These are phyloP conservation scores for Silurus lanzhouensis DNA, from an alignment of 2,797 vertebrate species.

Conservation along the genomic window DNA sequence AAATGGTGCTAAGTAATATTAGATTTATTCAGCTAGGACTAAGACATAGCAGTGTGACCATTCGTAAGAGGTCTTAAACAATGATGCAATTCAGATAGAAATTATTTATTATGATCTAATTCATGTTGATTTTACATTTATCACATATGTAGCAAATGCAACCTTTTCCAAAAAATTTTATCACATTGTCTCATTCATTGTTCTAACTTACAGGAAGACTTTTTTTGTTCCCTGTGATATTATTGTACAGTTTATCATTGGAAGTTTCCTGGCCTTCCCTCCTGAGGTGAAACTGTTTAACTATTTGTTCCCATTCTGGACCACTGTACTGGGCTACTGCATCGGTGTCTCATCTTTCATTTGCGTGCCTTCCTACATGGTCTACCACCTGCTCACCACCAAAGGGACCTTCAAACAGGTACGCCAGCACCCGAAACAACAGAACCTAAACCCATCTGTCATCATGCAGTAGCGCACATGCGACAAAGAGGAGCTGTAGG, in stretches of 20 bases:
- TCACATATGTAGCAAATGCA: background rate
- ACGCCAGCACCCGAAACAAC: conserved; percentile 47
- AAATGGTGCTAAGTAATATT: background rate
- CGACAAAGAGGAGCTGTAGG: conserved; percentile 30
- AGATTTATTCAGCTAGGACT: background rate
- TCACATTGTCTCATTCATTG: background rate
- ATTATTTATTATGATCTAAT: background rate
- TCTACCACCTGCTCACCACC: conserved; percentile 82
- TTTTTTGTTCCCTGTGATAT: background rate
- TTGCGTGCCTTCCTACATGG: conserved; percentile 91
- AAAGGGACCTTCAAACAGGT: conserved; percentile 95
- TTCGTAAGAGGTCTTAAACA: background rate
- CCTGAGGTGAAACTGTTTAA: conserved; percentile 87
- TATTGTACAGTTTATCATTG: conserved; percentile 84
- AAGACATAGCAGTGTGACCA: background rate
- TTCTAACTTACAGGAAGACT: background rate
- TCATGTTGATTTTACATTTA: background rate
- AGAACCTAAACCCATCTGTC: conserved; percentile 30
- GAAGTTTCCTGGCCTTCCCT: conserved; percentile 90
- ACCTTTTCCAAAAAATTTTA: background rate
- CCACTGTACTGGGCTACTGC: conserved; percentile 89
- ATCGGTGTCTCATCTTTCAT: conserved; percentile 94
- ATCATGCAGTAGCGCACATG: conserved; percentile 30
- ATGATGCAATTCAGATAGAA: background rate
- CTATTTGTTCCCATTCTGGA: conserved; percentile 91